Percentiles rank a stretch among this genome's conserved stretches.
phyloP scores from a whole-genome alignment of 2,797 vertebrate species.

The Chiroxiphia lanceolata region DNA sequence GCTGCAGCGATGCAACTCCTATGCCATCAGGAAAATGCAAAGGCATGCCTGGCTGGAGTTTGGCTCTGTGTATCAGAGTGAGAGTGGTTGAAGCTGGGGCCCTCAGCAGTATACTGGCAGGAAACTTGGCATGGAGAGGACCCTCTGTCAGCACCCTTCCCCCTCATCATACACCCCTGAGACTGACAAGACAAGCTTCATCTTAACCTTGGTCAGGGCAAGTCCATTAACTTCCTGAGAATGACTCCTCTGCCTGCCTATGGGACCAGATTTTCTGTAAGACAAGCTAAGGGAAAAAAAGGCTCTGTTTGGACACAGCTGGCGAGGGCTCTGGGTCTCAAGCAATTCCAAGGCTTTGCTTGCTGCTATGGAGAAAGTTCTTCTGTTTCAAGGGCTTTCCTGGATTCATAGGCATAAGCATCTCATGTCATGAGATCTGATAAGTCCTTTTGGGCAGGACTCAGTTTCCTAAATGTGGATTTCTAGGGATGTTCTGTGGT shows the following conservation, averaged over 20 bases:
- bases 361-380: not conserved
- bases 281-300: not conserved
- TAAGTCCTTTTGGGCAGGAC: not conserved
- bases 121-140: not conserved
- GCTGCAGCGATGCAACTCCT: not conserved
- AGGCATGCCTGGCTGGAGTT: not conserved
- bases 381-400: not conserved
- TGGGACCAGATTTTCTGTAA: not conserved
- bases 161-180: too few species aligned
- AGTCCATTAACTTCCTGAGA: not conserved
- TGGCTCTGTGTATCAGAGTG: not conserved
- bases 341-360: not conserved
- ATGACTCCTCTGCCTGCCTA: not conserved
- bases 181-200: not conserved
- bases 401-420: not conserved
- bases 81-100: not conserved
- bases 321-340: not conserved
- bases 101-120: not conserved
- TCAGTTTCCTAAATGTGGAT: not conserved
- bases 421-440: not conserved
- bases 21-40: fast-evolving
- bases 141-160: not conserved
- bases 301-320: not conserved
- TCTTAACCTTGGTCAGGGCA: not conserved
- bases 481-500: not conserved